Evolutionary conservation across 1,140 invertebrate genomes (phyloP).

Genomic region (Triops longicaudatus): DNA sequence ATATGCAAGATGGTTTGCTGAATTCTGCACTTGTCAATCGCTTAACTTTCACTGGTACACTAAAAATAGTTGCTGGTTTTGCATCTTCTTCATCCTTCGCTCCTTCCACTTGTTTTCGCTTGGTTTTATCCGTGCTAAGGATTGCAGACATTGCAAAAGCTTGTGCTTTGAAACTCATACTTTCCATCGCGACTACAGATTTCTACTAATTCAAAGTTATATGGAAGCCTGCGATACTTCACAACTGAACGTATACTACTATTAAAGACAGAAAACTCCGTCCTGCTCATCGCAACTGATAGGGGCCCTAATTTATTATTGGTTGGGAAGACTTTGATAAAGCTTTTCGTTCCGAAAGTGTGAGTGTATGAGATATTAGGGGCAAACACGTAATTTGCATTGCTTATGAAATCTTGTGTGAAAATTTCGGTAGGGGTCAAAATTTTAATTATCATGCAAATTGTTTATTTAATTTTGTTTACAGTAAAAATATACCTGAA

Average conservation of each 20-base stretch:
- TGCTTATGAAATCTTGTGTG: not conserved
- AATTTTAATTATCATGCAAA: too few relatives aligned
- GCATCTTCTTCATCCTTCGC: not conserved
- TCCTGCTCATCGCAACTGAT: constrained; percentile 5
- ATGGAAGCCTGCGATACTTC: not conserved
- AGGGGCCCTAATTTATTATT: not conserved
- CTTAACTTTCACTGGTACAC: not conserved
- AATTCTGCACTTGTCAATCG: not conserved
- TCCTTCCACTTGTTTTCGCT: not conserved
- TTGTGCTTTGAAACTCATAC: not conserved
- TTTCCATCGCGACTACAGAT: not conserved
- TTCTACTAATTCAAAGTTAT: not conserved
- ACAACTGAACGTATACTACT: not conserved
- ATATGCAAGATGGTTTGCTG: not conserved
- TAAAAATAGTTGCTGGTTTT: not conserved
- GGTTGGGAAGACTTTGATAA: not conserved
- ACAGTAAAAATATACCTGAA: too few relatives aligned
- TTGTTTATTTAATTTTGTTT: too few relatives aligned
- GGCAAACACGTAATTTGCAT: not conserved
- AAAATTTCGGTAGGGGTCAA: too few relatives aligned
- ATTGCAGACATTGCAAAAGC: not conserved
- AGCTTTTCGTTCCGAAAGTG: not conserved
- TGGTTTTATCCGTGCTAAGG: not conserved
- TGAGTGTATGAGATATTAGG: not conserved
- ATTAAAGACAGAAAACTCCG: not conserved